Evolutionary conservation across 1,140 invertebrate genomes (phyloP).

Genomic region (Zaprionus taronus): DNA sequence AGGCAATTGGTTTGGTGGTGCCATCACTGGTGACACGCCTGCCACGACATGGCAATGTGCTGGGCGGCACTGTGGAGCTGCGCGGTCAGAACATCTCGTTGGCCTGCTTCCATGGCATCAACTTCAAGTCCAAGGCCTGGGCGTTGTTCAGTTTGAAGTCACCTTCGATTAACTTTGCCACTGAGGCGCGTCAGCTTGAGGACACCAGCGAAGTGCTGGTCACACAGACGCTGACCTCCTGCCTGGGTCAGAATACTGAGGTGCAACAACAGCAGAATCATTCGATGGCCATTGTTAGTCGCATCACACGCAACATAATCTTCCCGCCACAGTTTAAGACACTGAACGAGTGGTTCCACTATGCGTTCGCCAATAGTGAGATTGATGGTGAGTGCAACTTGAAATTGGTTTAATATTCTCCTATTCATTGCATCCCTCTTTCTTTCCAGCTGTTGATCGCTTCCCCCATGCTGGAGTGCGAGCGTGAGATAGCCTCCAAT

Average conservation of each 20-base stretch:
- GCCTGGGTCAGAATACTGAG: slow-evolving; percentile 90
- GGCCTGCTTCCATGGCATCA: slow-evolving; percentile 98
- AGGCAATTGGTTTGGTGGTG: slow-evolving; percentile 90
- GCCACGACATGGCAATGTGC: slow-evolving; percentile 92
- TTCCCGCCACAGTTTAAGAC: slow-evolving; percentile 98
- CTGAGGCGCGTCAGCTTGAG: slow-evolving; percentile 94
- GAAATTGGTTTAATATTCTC: not conserved
- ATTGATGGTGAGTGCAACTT: slow-evolving; percentile 91
- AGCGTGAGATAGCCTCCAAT: slow-evolving; percentile 85
- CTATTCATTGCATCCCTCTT: not conserved
- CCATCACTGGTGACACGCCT: slow-evolving; percentile 89
- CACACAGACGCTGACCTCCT: slow-evolving; percentile 95
- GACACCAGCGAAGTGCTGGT: slow-evolving; percentile 86
- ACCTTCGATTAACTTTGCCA: slow-evolving; percentile 97
- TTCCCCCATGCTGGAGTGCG: slow-evolving; percentile 94
- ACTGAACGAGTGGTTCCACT: slow-evolving; percentile 98
- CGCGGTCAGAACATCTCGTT: slow-evolving; percentile 96
- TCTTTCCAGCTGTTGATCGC: slow-evolving; percentile 91
- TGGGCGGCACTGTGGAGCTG: slow-evolving; percentile 97
- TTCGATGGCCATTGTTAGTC: slow-evolving; percentile 96
- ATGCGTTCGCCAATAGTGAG: slow-evolving; percentile 96
- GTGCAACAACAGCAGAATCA: slow-evolving; percentile 89
- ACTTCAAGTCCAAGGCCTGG: slow-evolving; percentile 98
- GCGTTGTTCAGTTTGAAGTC: slow-evolving; percentile 97
- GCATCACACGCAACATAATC: slow-evolving; percentile 94